Evolutionary conservation across 2,113 vertebrate genomes (phyloP).

Genomic region (Hemiscyllium ocellatum): DNA sequence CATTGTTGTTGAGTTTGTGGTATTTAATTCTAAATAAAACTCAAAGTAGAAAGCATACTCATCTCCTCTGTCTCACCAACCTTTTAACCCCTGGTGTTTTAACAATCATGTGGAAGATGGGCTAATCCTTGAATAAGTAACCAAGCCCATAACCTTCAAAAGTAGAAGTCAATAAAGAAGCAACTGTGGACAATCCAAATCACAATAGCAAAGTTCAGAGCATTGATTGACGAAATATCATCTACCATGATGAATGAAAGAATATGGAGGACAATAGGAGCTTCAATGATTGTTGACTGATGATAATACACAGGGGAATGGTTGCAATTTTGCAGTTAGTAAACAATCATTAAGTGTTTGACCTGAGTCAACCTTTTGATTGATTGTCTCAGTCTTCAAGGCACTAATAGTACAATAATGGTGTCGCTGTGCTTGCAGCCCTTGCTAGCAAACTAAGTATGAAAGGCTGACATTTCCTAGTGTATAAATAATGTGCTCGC

Average conservation of each 20-base stretch:
- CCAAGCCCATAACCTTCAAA: not conserved
- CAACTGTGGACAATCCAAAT: not conserved
- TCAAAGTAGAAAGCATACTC: no score
- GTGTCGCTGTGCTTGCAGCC: not conserved
- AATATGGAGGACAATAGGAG: not conserved
- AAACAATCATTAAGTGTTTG: not conserved
- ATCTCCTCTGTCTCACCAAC: no score
- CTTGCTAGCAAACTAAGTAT: not conserved
- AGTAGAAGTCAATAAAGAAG: not conserved
- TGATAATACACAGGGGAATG: not conserved
- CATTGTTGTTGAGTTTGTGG: no score
- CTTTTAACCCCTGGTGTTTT: no score
- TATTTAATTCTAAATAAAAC: no score
- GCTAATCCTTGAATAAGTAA: not conserved
- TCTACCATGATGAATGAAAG: not conserved
- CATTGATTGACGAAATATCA: not conserved
- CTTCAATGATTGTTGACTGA: not conserved
- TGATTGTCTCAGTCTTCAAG: not conserved
- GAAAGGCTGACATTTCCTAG: not conserved
- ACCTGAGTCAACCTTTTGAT: constrained; percentile 12
- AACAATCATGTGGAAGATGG: not conserved
- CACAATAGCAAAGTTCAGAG: not conserved
- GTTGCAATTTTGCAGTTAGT: not conserved
- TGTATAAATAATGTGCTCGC: not conserved
- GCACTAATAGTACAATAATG: not conserved